These are phyloP conservation scores for Psittacula derbiana DNA, from an alignment of 2,797 vertebrate species.

Conservation along the genomic window DNA sequence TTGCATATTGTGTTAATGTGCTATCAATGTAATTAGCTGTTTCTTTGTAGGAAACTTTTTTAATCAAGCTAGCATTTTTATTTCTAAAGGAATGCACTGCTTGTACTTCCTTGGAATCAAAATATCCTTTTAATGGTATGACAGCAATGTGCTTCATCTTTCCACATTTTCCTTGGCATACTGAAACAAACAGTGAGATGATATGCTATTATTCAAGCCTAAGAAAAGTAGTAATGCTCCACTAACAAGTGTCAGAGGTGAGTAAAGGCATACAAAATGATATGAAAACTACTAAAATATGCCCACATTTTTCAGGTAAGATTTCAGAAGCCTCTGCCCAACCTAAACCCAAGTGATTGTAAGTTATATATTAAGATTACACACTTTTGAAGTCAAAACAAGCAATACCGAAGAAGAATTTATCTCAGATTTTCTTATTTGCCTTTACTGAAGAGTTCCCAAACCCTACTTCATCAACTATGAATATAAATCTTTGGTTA, in stretches of 20 bases:
- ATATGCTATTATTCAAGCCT: not conserved
- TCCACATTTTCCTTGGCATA: not conserved
- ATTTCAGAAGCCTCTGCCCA: not conserved
- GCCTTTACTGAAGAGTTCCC: not conserved
- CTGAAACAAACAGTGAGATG: not conserved
- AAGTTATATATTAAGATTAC: not conserved
- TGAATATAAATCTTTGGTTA: not conserved
- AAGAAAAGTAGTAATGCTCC: not conserved
- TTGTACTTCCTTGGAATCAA: not conserved
- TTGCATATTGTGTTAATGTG: slow-evolving; percentile 28
- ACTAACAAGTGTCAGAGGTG: not conserved
- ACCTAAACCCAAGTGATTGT: not conserved
- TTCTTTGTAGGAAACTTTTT: not conserved
- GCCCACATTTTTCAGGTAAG: not conserved
- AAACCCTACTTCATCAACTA: not conserved
- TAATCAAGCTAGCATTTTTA: slow-evolving; percentile 2
- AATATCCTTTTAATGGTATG: not conserved
- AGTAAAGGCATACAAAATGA: not conserved
- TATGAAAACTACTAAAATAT: not conserved
- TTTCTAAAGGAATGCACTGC: not conserved
- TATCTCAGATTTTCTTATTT: not conserved
- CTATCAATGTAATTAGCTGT: slow-evolving; percentile 48
- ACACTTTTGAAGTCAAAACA: not conserved
- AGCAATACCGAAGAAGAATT: not conserved
- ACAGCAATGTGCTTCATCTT: not conserved